Evolutionary conservation across 1,140 invertebrate species (phyloP).

Genomic region (Archivesica marissinica): DNA sequence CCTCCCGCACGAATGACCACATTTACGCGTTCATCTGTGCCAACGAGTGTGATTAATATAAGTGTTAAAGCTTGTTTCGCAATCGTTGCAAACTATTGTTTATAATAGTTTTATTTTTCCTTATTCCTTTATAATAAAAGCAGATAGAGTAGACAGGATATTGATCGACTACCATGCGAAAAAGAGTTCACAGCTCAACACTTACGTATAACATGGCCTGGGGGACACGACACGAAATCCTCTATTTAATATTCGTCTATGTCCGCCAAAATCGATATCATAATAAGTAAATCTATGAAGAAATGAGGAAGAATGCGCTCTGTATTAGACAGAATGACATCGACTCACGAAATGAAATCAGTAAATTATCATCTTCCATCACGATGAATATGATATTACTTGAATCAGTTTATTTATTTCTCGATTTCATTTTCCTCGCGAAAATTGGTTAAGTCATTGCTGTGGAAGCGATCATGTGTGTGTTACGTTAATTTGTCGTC

Average conservation of each 20-base stretch:
- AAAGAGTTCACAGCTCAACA: background rate
- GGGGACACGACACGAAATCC: slow-evolving; percentile 24
- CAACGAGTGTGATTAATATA: too few species aligned
- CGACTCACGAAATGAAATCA: background rate
- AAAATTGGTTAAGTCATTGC: too few species aligned
- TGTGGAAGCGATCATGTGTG: too few species aligned
- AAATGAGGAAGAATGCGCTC: background rate
- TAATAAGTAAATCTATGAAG: slow-evolving; percentile 1
- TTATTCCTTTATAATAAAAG: background rate
- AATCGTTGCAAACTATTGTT: too few species aligned
- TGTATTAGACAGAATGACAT: background rate
- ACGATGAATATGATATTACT: background rate
- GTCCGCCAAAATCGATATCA: slow-evolving; percentile 2
- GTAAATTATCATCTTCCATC: background rate
- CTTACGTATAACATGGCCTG: slow-evolving; percentile 14
- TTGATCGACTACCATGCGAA: background rate
- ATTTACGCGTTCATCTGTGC: too few species aligned
- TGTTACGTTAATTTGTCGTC: too few species aligned
- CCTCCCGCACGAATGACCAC: too few species aligned
- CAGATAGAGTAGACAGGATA: background rate
- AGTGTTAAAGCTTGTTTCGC: too few species aligned
- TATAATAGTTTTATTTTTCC: background rate
- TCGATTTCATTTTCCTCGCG: too few species aligned
- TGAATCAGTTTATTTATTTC: background rate
- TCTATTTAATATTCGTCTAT: slow-evolving; percentile 13